phyloP scores from a whole-genome alignment of 2,888 invertebrate species.

The Blastobasis lacticolella region DNA sequence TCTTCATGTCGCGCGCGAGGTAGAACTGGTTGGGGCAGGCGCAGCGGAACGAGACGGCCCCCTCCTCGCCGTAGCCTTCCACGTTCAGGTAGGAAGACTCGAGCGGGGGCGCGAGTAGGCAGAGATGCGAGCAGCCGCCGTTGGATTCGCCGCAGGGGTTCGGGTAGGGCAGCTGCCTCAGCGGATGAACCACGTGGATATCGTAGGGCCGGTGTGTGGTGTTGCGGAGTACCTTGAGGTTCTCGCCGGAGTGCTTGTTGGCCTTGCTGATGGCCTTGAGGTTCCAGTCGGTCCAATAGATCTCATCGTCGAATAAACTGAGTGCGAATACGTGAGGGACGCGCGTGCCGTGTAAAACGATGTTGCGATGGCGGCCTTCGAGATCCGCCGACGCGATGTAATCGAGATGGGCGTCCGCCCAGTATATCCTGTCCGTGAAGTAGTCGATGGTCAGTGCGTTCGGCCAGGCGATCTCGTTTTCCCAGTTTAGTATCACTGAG shows the following conservation, averaged over 20 bases:
- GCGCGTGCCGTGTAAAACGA: conserved; percentile 83
- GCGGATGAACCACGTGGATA: conserved; percentile 91
- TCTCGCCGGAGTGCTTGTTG: conserved; percentile 90
- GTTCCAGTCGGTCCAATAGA: conserved; percentile 99
- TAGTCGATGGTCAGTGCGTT: conserved; percentile 98
- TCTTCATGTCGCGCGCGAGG: conserved; percentile 84
- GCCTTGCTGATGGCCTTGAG: conserved; percentile 92
- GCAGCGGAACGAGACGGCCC: conserved; percentile 86
- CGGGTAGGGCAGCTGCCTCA: conserved; percentile 86
- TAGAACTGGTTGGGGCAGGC: conserved; percentile 97
- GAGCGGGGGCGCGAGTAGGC: conserved; percentile 89
- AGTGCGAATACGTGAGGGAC: conserved; percentile 98
- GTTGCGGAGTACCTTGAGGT: conserved; percentile 84
- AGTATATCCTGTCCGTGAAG: conserved; percentile 95
- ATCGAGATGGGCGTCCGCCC: conserved; percentile 98
- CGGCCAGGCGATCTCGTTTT: conserved; percentile 98
- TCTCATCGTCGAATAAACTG: conserved; percentile 92
- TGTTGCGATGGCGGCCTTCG: conserved; percentile 90
- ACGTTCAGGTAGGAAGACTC: conserved; percentile 84
- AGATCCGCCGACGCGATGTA: conserved; percentile 96
- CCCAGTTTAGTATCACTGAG: conserved; percentile 90
- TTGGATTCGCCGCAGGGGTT: conserved; percentile 96
- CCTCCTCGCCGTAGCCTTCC: conserved; percentile 86
- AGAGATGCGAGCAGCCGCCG: conserved; percentile 96
- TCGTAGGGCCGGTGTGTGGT: conserved; percentile 97